Evolutionary conservation across 2,888 invertebrate species (phyloP).

Genomic region (Eilema griseolum): DNA sequence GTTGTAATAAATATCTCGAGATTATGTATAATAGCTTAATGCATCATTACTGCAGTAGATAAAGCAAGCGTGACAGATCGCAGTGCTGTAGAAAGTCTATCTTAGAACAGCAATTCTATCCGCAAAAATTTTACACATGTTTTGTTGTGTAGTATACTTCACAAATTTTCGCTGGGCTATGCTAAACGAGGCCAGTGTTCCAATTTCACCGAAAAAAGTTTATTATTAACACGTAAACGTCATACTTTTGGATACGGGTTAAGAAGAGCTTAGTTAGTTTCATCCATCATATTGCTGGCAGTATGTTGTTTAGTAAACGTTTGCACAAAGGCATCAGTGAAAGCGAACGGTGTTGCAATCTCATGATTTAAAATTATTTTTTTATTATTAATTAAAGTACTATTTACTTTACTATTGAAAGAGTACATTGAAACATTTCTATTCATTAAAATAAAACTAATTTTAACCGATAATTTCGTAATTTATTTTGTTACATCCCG

Average conservation of each 20-base stretch:
- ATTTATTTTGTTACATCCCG: not conserved
- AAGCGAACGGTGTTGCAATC: not conserved
- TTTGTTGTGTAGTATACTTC: not conserved
- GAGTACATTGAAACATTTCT: not conserved
- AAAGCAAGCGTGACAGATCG: not conserved
- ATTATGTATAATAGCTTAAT: not conserved
- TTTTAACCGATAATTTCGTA: not conserved
- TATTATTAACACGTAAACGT: conserved; percentile 2
- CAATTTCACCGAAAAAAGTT: conserved; percentile 1
- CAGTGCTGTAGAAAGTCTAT: not conserved
- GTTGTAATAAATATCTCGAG: not conserved
- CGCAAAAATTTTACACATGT: not conserved
- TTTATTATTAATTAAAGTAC: not conserved
- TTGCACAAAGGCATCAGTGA: not conserved
- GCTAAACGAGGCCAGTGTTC: not conserved
- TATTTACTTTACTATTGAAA: not conserved
- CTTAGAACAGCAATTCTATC: not conserved
- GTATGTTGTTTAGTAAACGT: not conserved
- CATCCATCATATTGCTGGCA: not conserved
- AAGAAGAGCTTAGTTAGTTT: not conserved
- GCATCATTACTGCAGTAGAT: not conserved
- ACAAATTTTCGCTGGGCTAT: not conserved
- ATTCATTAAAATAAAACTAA: not conserved
- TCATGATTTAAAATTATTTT: not conserved
- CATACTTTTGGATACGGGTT: conserved; percentile 2